Evolutionary conservation across 37 sponge, comb jelly and placozoan species (phyloP), one percentile per base, ranked within the genome.

Genomic region (Aplysina aerophoba): DNA sequence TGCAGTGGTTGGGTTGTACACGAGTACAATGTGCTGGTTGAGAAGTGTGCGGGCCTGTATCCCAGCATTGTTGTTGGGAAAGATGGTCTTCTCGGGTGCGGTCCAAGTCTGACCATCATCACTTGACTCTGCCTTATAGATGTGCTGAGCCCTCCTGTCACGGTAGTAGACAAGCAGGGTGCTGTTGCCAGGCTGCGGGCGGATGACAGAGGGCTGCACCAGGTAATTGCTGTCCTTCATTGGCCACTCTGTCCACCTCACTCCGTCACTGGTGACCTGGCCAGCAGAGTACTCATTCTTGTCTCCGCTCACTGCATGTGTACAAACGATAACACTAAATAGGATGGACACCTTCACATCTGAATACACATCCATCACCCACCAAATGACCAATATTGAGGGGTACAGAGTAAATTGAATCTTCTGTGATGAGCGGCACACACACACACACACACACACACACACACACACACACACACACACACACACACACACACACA

Each of bases 61-160:
- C 55, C 83, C 92, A 75, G 92, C 88, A 88, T 92, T 85, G 62
- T 92, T 92, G 79, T 92, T 92, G 16, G 85, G 92, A 16, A 92
- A 73, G 0, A 24, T 27, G 20, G 88, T 85, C 30, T 59, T 20
- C 37, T 59, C 27, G 60, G 90, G 90, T 58, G 28, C 35, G 14
- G 62, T 54, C 90, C 90, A 89, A 24, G 79, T 74, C 16, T 56
- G 20, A 15, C 85, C 89, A 62, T 88, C 88, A 72, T 89, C 85
- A 35, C 54, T 60, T 19, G 89, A 89, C 6, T 67, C 41, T 8
- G 85, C 53, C 1, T 65, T n/a, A 74, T 89, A 89, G 50, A 90
- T 90, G 84, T 83, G 61, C 22, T 71, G 71, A 8, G 78, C 80
- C 19, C 80, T 83, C 8, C 84, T 34, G 61, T 90, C 91, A 20